phyloP scores from a whole-genome alignment of 2,888 invertebrate genomes.

The Thymelicus acteon region DNA sequence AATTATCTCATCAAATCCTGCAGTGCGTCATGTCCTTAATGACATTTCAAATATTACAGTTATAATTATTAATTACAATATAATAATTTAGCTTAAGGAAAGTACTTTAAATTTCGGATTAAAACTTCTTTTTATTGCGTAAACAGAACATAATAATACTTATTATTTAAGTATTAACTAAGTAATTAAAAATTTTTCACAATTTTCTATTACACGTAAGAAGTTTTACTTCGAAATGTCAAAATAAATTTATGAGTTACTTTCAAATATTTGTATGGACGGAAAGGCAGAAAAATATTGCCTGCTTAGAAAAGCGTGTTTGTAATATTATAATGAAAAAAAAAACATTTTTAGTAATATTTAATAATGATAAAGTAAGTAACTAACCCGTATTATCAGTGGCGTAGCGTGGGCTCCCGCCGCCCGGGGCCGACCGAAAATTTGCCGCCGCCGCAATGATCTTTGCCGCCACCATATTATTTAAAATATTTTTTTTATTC shows the following conservation, averaged over 20 bases:
- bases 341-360: background rate
- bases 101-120: background rate
- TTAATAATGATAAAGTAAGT: background rate
- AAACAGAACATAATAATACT: too few species aligned
- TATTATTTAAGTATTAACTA: background rate
- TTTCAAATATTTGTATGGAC: conserved; percentile 27
- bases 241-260: conserved; percentile 6
- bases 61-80: conserved; percentile 15
- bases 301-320: conserved; percentile 2
- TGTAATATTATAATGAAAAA: background rate
- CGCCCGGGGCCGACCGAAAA: too few species aligned
- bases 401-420: too few species aligned
- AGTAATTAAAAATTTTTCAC: background rate
- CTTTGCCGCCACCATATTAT: too few species aligned
- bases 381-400: conserved; percentile 1
- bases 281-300: conserved; percentile 36
- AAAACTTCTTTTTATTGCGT: background rate
- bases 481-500: too few species aligned
- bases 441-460: too few species aligned
- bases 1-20: conserved; percentile 78
- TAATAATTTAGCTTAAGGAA: conserved; percentile 9
- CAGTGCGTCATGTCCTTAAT: conserved; percentile 59
- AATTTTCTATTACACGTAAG: background rate
- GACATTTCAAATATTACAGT: conserved; percentile 37
- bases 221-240: conserved; percentile 16